Conservation (phyloP, 53 echinoderm and acorn worm species). For the Crossaster papposus region DNA sequence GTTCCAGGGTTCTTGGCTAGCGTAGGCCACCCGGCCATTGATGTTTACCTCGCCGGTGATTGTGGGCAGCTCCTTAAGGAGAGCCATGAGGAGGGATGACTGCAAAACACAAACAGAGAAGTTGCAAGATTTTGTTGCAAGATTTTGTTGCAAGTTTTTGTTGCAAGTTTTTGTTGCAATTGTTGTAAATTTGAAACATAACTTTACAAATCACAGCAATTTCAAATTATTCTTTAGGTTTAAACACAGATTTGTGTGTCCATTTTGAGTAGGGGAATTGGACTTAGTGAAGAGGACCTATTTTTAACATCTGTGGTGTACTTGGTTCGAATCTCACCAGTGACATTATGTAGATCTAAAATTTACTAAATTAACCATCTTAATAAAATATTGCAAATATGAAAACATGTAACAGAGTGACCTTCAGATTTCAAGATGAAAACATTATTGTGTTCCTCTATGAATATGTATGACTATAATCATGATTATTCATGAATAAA, state of each 20-base stretch:
- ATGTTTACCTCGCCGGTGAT: constrained; percentile 66
- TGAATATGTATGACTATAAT: not conserved
- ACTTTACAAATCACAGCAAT: not conserved
- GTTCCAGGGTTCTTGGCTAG: constrained; percentile 92
- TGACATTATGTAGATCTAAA: too few relatives aligned
- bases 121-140: not conserved
- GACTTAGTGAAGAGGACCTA: too few relatives aligned
- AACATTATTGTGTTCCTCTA: too few relatives aligned
- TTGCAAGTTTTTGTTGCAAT: not conserved
- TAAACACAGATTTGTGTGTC: too few relatives aligned
- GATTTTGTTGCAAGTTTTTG: not conserved
- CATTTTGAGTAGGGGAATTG: too few relatives aligned
- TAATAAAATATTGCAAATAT: too few relatives aligned
- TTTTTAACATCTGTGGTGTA: too few relatives aligned
- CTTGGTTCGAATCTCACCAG: too few relatives aligned
- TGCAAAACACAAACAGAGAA: constrained; percentile 18
- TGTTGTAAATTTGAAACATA: not conserved
- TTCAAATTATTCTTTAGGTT: not conserved
- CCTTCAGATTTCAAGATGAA: too few relatives aligned
- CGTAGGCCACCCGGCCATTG: constrained; percentile 74
- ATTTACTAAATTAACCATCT: too few relatives aligned
- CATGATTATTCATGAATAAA: not conserved
- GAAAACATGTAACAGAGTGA: too few relatives aligned
- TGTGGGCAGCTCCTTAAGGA: constrained; percentile 86
- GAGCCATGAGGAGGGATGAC: constrained; percentile 89